A percentile compares a stretch with the other conserved stretches of the same genome.
Evolutionary conservation across 2,113 vertebrate genomes (phyloP).

Genomic region (Ibidorhyncha struthersii): DNA sequence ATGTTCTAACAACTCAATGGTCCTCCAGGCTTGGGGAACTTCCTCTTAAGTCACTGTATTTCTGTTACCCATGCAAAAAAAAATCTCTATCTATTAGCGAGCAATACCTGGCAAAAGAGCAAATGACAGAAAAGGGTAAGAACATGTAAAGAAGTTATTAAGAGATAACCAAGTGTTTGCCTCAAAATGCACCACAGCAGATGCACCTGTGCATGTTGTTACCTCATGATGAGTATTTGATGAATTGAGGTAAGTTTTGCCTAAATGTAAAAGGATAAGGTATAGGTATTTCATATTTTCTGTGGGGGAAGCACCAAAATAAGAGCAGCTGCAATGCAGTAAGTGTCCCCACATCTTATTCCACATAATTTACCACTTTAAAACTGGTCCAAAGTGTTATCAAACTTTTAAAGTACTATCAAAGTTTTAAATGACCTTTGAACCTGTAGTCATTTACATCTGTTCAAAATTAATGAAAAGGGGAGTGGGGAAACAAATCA

Average conservation of each 20-base stretch:
- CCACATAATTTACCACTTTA: neutral
- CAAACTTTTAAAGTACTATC: neutral
- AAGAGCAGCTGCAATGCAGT: neutral
- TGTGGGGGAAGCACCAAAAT: neutral
- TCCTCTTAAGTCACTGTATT: neutral
- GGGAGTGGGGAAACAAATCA: neutral
- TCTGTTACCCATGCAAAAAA: neutral
- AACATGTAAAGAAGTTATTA: neutral
- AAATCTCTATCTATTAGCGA: neutral
- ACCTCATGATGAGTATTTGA: neutral
- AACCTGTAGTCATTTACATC: neutral
- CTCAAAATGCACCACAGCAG: neutral
- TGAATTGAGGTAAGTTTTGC: neutral
- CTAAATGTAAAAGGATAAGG: neutral
- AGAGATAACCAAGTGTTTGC: neutral
- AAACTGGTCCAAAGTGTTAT: neutral
- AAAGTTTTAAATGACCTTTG: neutral
- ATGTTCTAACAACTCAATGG: neutral
- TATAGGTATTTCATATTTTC: neutral
- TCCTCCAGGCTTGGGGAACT: neutral
- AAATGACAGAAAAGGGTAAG: neutral
- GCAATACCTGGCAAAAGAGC: neutral
- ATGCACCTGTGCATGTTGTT: no score
- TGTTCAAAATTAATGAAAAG: neutral
- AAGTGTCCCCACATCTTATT: neutral